phyloP scores from a whole-genome alignment of 2,797 vertebrate genomes.

The Oreortyx pictus region DNA sequence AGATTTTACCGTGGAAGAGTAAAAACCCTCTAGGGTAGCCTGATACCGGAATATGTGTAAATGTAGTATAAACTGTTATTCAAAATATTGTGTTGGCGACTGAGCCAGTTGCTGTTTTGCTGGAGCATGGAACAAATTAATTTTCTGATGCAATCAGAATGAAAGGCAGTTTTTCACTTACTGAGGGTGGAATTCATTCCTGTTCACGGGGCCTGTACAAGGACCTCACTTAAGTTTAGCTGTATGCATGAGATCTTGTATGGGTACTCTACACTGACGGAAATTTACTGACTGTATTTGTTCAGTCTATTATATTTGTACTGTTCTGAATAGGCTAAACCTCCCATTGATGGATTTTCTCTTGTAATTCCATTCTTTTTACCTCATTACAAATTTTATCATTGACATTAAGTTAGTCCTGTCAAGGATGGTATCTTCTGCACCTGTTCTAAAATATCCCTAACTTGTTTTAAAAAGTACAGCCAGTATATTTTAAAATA shows the following conservation, averaged over 20 bases:
- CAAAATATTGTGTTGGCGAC: background rate
- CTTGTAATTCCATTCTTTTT: slow-evolving; percentile 18
- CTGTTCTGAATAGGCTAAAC: background rate
- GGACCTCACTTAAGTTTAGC: slow-evolving; percentile 32
- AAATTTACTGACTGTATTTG: slow-evolving; percentile 54
- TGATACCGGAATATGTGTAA: slow-evolving; percentile 24
- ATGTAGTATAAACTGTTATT: slow-evolving; percentile 1
- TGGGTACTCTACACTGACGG: background rate
- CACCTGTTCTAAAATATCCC: background rate
- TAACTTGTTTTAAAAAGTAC: background rate
- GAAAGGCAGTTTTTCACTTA: slow-evolving; percentile 48
- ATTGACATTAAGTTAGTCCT: background rate
- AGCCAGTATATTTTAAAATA: background rate
- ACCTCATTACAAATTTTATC: background rate
- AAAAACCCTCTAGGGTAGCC: background rate
- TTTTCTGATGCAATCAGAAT: slow-evolving; percentile 52
- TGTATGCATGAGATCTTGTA: slow-evolving; percentile 44
- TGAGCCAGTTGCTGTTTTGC: slow-evolving; percentile 13
- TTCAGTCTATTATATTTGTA: slow-evolving; percentile 30
- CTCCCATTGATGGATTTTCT: background rate
- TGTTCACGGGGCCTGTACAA: slow-evolving; percentile 41
- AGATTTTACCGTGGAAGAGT: background rate
- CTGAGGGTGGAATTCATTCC: slow-evolving; percentile 14
- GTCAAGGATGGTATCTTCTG: background rate
- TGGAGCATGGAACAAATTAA: slow-evolving; percentile 40